These are phyloP conservation scores for Merodon equestris DNA, from an alignment of 2,888 invertebrate species.

Conservation along the genomic window DNA sequence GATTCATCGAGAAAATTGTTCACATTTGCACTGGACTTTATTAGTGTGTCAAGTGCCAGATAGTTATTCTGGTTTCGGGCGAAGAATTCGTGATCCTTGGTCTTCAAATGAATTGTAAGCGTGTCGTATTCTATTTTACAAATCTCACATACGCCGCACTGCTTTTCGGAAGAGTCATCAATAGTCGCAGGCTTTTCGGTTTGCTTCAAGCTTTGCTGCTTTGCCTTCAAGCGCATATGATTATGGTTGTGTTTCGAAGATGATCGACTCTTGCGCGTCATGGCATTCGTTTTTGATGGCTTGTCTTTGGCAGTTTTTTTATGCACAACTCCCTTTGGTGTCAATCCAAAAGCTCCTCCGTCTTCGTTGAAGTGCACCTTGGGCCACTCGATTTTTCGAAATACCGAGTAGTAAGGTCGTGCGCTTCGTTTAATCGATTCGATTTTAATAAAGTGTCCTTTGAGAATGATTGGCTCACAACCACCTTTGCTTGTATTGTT, in stretches of 20 bases:
- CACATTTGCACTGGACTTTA: constrained; percentile 84
- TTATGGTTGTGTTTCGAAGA: constrained; percentile 70
- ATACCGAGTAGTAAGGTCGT: constrained; percentile 77
- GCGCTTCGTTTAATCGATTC: constrained; percentile 79
- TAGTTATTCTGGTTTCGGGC: constrained; percentile 87
- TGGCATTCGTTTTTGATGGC: constrained; percentile 69
- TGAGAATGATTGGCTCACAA: constrained; percentile 81
- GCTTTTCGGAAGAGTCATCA: constrained; percentile 75
- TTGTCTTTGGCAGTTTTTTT: constrained; percentile 63
- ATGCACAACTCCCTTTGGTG: constrained; percentile 69
- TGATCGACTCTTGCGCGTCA: constrained; percentile 77
- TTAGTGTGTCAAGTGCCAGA: constrained; percentile 86
- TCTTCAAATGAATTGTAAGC: constrained; percentile 85
- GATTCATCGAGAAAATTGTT: constrained; percentile 84
- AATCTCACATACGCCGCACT: constrained; percentile 88
- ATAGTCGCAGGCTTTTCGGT: constrained; percentile 41
- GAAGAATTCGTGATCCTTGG: constrained; percentile 86
- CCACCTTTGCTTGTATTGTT: constrained; percentile 69
- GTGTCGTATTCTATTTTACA: constrained; percentile 87
- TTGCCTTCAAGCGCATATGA: constrained; percentile 68
- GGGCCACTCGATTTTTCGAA: constrained; percentile 77
- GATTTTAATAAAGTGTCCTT: constrained; percentile 86
- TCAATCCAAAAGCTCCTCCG: constrained; percentile 76
- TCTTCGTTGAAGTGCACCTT: constrained; percentile 76
- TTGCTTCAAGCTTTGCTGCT: constrained; percentile 49